Conservation (phyloP, 2,888 invertebrate species). For the Tribolium freemani region DNA sequence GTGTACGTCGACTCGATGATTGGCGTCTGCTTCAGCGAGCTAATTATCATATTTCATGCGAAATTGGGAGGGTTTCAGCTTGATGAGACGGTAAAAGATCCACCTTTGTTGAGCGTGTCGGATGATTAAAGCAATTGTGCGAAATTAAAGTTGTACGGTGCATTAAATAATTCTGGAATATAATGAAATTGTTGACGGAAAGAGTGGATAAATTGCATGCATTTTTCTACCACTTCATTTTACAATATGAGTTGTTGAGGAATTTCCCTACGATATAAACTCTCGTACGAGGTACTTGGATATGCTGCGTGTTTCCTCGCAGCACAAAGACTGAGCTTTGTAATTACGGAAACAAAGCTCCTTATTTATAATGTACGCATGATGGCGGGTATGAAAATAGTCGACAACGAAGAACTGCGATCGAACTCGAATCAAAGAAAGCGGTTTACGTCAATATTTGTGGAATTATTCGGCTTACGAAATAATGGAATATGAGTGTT, state of each 20-base stretch:
- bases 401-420: background rate
- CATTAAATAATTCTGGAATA: conserved; percentile 19
- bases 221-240: conserved; percentile 43
- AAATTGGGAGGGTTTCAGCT: conserved; percentile 2
- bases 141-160: conserved; percentile 26
- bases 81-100: conserved; percentile 24
- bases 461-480: background rate
- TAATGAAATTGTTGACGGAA: conserved; percentile 40
- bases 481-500: background rate
- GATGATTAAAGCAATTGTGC: conserved; percentile 35
- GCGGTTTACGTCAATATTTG: conserved; percentile 29
- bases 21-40: background rate
- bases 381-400: conserved; percentile 44
- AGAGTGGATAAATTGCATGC: conserved; percentile 50
- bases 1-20: background rate
- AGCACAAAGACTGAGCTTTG: conserved; percentile 47
- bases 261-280: conserved; percentile 44
- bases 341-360: conserved; percentile 54
- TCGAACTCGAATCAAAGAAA: conserved; percentile 5
- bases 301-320: conserved; percentile 37
- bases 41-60: conserved; percentile 20
- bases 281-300: conserved; percentile 44
- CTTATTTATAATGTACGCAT: conserved; percentile 51
- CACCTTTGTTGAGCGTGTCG: conserved; percentile 27
- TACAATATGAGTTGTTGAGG: conserved; percentile 42